phyloP scores from a whole-genome alignment of 2,797 vertebrate genomes.

The Gymnothorax reevesii region DNA sequence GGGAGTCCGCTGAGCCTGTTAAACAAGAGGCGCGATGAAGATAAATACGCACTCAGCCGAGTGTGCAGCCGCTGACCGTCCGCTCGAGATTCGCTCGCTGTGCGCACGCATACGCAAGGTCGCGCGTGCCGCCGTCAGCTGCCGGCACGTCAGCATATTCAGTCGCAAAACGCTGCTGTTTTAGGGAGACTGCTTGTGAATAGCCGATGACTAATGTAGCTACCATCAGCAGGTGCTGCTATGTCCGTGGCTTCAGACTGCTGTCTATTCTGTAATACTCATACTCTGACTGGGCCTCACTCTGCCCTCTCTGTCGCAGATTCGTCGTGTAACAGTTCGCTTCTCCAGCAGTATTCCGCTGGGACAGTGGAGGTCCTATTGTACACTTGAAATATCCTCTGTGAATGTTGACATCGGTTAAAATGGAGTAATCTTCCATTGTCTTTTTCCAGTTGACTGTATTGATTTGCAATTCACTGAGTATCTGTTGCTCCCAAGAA shows the following conservation, averaged over 20 bases:
- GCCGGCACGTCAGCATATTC: neutral
- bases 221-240: neutral
- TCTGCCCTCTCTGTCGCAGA: neutral
- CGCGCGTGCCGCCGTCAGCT: neutral
- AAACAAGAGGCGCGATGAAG: conserved; percentile 16
- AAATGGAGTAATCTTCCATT: neutral
- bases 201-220: neutral
- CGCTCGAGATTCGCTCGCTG: conserved; percentile 50
- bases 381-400: neutral
- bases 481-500: neutral
- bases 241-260: neutral
- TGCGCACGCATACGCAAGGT: conserved; percentile 22
- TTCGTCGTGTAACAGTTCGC: neutral
- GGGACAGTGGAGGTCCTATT: neutral
- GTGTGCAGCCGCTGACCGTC: neutral
- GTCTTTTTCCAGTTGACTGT: neutral
- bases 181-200: neutral
- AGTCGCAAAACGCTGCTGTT: neutral
- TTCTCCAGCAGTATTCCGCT: neutral
- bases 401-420: neutral
- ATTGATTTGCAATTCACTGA: neutral
- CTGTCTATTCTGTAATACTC: neutral
- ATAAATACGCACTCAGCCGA: conserved; percentile 53
- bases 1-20: conserved; percentile 51
- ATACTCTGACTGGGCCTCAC: neutral